These are phyloP conservation scores for Eupithecia abbreviata DNA, from an alignment of 2,888 invertebrate species.

Conservation along the genomic window DNA sequence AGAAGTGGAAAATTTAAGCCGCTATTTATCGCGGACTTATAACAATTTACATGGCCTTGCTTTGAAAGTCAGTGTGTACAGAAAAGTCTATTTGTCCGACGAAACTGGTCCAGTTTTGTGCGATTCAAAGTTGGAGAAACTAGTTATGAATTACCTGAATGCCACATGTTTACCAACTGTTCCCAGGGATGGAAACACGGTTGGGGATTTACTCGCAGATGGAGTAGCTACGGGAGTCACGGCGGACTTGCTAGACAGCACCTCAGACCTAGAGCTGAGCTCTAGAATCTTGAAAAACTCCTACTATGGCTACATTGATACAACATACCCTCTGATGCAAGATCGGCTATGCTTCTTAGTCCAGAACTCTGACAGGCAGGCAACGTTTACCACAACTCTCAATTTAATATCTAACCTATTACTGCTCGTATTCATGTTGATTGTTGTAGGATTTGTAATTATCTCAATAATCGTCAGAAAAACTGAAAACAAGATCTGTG, in stretches of 20 bases:
- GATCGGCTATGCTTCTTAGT: slow-evolving; percentile 84
- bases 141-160: slow-evolving; percentile 66
- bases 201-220: slow-evolving; percentile 72
- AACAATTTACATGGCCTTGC: slow-evolving; percentile 66
- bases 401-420: slow-evolving; percentile 66
- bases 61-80: slow-evolving; percentile 69
- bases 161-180: slow-evolving; percentile 68
- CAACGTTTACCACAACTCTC: slow-evolving; percentile 74
- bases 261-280: slow-evolving; percentile 81
- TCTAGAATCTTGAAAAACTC: slow-evolving; percentile 80
- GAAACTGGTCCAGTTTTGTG: slow-evolving; percentile 63
- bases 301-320: slow-evolving; percentile 79
- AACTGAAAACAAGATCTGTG: slow-evolving; percentile 60
- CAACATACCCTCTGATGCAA: slow-evolving; percentile 78
- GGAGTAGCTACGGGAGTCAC: slow-evolving; percentile 78
- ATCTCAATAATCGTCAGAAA: slow-evolving; percentile 60
- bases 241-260: slow-evolving; percentile 74
- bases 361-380: slow-evolving; percentile 76
- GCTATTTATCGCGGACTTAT: slow-evolving; percentile 60
- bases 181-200: slow-evolving; percentile 72
- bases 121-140: slow-evolving; percentile 61
- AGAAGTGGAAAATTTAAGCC: slow-evolving; percentile 63
- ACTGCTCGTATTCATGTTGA: slow-evolving; percentile 60
- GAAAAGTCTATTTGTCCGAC: slow-evolving; percentile 64
- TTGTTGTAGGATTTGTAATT: slow-evolving; percentile 56